phyloP scores from a whole-genome alignment of 2,888 invertebrate genomes.

The Lissocephala sabroskyi region DNA sequence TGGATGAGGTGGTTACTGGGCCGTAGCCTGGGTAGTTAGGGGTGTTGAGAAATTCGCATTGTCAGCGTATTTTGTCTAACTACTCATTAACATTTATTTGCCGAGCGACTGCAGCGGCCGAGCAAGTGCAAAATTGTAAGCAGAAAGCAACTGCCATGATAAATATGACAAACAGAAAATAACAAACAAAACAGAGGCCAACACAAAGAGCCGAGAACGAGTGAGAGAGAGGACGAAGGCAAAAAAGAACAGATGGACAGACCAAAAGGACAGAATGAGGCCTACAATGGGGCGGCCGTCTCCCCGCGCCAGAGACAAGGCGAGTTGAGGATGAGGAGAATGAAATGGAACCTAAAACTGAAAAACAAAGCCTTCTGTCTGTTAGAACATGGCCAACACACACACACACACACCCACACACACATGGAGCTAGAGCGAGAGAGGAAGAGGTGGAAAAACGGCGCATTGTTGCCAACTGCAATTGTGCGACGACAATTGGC shows the following conservation, averaged over 20 bases:
- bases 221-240: not conserved
- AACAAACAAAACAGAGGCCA: slow-evolving; percentile 15
- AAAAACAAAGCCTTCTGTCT: too few relatives aligned
- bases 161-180: slow-evolving; percentile 56
- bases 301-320: slow-evolving; percentile 31
- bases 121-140: slow-evolving; percentile 49
- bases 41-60: slow-evolving; percentile 41
- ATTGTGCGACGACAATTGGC: slow-evolving; percentile 59
- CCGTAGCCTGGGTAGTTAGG: too few relatives aligned
- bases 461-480: slow-evolving; percentile 51
- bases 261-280: slow-evolving; percentile 23
- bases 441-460: slow-evolving; percentile 48
- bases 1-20: too few relatives aligned
- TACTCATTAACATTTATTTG: slow-evolving; percentile 64
- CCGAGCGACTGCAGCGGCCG: not conserved
- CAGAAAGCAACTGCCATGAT: slow-evolving; percentile 60
- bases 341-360: not conserved
- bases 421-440: slow-evolving; percentile 3
- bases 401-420: slow-evolving; percentile 8
- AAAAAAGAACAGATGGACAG: slow-evolving; percentile 6
- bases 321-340: slow-evolving; percentile 16
- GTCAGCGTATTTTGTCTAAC: slow-evolving; percentile 56
- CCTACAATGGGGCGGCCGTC: slow-evolving; percentile 35
- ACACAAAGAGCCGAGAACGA: too few relatives aligned
- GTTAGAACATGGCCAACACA: slow-evolving; percentile 38